These are phyloP conservation scores for Notarius lentiginosus DNA, from an alignment of 2,113 vertebrate species.

Conservation along the genomic window DNA sequence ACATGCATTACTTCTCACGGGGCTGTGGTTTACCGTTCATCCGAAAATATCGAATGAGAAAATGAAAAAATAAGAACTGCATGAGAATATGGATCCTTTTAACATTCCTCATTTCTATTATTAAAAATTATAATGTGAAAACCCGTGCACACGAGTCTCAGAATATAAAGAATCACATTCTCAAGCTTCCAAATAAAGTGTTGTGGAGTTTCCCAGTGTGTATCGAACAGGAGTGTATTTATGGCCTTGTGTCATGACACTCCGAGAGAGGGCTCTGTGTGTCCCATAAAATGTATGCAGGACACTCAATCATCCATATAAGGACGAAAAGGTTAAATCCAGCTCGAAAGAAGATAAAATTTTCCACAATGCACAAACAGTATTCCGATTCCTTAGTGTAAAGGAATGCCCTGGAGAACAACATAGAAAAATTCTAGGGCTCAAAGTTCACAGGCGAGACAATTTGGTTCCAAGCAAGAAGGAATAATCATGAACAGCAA, in stretches of 20 bases:
- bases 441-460: constrained; percentile 51
- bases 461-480: constrained; percentile 53
- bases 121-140: constrained; percentile 5
- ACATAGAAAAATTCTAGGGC: constrained; percentile 32
- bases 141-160: constrained; percentile 32
- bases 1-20: background rate
- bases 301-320: constrained; percentile 51
- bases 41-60: constrained; percentile 8
- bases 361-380: constrained; percentile 38
- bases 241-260: background rate
- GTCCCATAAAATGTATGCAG: constrained; percentile 12
- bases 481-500: background rate
- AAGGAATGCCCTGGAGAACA: constrained; percentile 57
- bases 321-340: constrained; percentile 32
- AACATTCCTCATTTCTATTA: background rate
- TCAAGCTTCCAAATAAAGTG: constrained; percentile 35
- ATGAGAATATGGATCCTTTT: background rate
- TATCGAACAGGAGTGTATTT: background rate
- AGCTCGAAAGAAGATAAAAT: background rate
- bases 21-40: background rate
- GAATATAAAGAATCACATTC: background rate
- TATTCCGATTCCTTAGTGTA: constrained; percentile 32
- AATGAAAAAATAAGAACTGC: background rate
- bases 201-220: constrained; percentile 22
- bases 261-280: background rate